These are phyloP conservation scores for Corythoichthys intestinalis DNA, from an alignment of 2,113 vertebrate genomes.

Conservation along the genomic window DNA sequence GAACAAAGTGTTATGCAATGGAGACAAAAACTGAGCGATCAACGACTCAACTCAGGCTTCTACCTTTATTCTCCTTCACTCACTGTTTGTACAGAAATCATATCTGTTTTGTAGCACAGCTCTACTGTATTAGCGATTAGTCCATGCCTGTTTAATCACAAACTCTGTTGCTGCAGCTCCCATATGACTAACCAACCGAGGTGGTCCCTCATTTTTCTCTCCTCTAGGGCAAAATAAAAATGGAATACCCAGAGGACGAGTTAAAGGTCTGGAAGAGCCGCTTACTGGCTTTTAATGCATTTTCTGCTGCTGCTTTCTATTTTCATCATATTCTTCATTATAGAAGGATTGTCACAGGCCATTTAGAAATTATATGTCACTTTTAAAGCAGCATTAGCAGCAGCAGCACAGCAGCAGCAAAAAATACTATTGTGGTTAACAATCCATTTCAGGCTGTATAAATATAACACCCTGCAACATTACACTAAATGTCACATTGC, in stretches of 20 bases:
- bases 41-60: conserved; percentile 21
- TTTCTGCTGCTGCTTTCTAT: conserved; percentile 49
- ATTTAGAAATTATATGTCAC: conserved; percentile 19
- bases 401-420: not conserved
- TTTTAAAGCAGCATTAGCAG: conserved; percentile 8
- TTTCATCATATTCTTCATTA: conserved; percentile 43
- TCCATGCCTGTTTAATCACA: conserved; percentile 61
- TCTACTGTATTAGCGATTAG: conserved; percentile 52
- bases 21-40: not conserved
- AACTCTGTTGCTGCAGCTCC: conserved; percentile 51
- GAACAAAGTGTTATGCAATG: not conserved
- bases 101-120: conserved; percentile 44
- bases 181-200: conserved; percentile 48
- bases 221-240: conserved; percentile 48
- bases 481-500: conserved; percentile 38
- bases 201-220: conserved; percentile 37
- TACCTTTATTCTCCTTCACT: conserved; percentile 32
- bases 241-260: conserved; percentile 52
- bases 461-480: conserved; percentile 25
- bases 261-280: conserved; percentile 53
- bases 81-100: conserved; percentile 37
- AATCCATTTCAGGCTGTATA: conserved; percentile 23
- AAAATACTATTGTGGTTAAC: conserved; percentile 29
- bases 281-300: conserved; percentile 58
- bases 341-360: conserved; percentile 22